Evolutionary conservation across 2,888 invertebrate genomes (phyloP), one percentile per base, ranked within the genome.

Genomic region (Strigamia transsilvanica): DNA sequence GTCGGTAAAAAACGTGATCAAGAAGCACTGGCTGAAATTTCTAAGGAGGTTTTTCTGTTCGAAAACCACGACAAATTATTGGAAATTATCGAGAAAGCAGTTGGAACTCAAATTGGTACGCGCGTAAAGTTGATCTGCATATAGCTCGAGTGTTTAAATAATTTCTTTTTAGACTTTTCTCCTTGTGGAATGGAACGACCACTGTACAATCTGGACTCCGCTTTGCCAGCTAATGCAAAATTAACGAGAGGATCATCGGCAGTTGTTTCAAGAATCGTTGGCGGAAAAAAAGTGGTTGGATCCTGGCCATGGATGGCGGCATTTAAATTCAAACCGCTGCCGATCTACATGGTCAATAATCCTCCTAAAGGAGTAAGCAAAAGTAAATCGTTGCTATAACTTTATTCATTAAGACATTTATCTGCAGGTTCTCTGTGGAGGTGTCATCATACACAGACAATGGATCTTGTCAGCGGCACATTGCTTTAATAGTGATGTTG

Each of bases 231-330:
- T 18, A 10, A 9, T 9, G 61, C 21, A 10, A 18, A 23, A 15
- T 46, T 12, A 46, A 15, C 12, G 2, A 15, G 46, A 46, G 12
- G 46, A 46, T 10, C 46, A 15, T 18, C 61, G 6, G 3, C 2
- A 61, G 2, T 15, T 4, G n/a, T 23, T 18, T 2, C n/a, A 18
- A 18, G 18, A 21, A 61, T 61, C 18, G 23, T 18, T 61, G 18
- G 61, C 18, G 61, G 61, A 3, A 18, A 61, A 18, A 61, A 61
- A 18, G 23, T 61, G 6, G 61, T 18, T 15, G 61, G 21, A 61
- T 61, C 61, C 10, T 61, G 61, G 61, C 61, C 61, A 21, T 61
- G 61, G 61, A 61, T 61, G 61, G 21, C 61, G 61, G 18, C 61
- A 18, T 23, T 61, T 61, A 61, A 61, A 10, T 21, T 61, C 3